Conservation (phyloP, 2,113 vertebrate species). For the Platycercus adscitus region DNA sequence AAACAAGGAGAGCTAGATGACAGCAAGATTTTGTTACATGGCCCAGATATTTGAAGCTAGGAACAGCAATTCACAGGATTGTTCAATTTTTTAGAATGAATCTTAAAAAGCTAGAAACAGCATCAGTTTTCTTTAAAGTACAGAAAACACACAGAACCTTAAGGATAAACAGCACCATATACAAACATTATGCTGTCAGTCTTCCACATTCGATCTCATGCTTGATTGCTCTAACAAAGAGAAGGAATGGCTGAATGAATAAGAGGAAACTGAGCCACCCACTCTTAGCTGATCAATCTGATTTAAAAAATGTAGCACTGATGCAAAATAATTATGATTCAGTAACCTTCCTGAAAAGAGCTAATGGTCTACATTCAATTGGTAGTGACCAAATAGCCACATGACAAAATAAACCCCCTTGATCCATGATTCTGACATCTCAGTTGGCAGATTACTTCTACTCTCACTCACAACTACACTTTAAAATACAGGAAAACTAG, state of each 20-base stretch:
- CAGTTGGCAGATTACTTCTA: neutral
- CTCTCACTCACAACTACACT: neutral
- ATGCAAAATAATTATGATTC: neutral
- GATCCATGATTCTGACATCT: neutral
- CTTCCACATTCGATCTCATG: neutral
- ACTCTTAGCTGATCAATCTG: neutral
- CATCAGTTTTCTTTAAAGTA: neutral
- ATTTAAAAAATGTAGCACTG: neutral
- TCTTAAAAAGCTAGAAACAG: neutral
- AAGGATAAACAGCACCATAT: neutral
- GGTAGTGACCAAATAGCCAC: neutral
- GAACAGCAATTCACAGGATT: neutral
- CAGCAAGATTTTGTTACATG: neutral
- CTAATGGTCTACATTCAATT: neutral
- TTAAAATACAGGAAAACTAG: neutral
- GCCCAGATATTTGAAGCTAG: neutral
- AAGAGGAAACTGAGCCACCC: neutral
- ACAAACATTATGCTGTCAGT: neutral
- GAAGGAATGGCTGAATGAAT: neutral
- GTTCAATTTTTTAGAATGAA: neutral
- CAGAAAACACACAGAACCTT: neutral
- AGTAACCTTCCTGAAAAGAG: neutral
- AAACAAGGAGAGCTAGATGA: neutral
- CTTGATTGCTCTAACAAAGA: neutral
- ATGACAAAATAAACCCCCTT: neutral